Evolutionary conservation across 2,113 vertebrate genomes (phyloP).

Genomic region (Anas platyrhynchos): DNA sequence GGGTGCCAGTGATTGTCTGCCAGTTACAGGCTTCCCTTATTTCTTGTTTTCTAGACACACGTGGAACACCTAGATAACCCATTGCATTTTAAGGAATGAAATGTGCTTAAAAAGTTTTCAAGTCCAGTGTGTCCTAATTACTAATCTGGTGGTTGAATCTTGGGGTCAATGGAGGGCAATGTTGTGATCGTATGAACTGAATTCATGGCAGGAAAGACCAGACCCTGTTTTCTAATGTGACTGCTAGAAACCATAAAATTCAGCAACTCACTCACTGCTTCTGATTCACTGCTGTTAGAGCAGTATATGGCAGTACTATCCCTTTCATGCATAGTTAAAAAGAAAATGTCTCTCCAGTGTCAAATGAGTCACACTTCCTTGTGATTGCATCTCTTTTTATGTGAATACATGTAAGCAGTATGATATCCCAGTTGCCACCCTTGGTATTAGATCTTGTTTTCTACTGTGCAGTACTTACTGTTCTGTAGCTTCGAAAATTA

Average conservation of each 20-base stretch:
- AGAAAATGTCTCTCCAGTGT: background rate
- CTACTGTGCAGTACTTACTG: background rate
- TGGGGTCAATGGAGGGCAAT: fast-evolving
- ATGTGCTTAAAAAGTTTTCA: background rate
- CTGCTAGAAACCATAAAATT: background rate
- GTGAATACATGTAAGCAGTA: background rate
- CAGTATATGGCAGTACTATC: background rate
- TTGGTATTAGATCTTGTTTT: background rate
- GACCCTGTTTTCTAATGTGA: background rate
- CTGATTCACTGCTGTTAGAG: background rate
- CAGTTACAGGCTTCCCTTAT: background rate
- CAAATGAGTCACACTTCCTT: slow-evolving; percentile 19
- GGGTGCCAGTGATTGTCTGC: background rate
- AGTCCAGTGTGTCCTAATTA: no score
- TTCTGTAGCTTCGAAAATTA: slow-evolving; percentile 19
- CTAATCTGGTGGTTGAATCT: background rate
- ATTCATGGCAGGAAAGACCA: background rate
- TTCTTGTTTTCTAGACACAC: background rate
- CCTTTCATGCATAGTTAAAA: background rate
- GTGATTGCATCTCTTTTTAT: background rate
- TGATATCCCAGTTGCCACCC: background rate
- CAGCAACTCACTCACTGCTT: background rate
- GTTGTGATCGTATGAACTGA: background rate
- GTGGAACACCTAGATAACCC: background rate
- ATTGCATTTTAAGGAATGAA: background rate